Percentiles rank a stretch among this genome's conserved stretches.
Conservation (phyloP, 2,888 invertebrate genomes). For the Cyaniris semiargus region DNA sequence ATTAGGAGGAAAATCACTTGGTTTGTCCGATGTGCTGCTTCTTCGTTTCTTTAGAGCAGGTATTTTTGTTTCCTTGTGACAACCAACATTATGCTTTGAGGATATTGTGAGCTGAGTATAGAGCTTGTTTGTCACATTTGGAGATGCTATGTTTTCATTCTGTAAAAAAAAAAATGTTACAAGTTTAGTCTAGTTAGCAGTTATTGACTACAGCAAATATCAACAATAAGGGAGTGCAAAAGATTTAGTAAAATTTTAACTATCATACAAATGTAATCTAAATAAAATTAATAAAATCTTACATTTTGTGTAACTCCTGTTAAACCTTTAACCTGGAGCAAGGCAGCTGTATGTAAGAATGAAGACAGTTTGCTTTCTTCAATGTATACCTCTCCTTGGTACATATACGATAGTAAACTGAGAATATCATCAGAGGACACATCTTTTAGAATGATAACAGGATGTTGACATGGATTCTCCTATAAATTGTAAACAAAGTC, state of each 20-base stretch:
- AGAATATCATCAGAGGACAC: conserved; percentile 84
- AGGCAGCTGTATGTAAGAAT: conserved; percentile 84
- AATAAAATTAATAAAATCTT: conserved; percentile 32
- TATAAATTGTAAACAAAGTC: conserved; percentile 51
- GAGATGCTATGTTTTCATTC: conserved; percentile 68
- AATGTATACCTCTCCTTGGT: conserved; percentile 86
- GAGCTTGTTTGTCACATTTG: conserved; percentile 68
- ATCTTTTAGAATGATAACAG: conserved; percentile 86
- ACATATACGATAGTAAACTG: conserved; percentile 85
- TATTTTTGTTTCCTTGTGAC: conserved; percentile 65
- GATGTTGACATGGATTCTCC: conserved; percentile 88
- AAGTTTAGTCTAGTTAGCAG: no score
- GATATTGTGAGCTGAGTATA: conserved; percentile 75
- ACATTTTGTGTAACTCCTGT: conserved; percentile 80
- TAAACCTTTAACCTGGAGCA: conserved; percentile 84
- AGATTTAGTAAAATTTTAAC: not conserved
- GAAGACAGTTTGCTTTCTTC: conserved; percentile 83
- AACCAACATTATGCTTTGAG: conserved; percentile 59
- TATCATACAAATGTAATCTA: not conserved
- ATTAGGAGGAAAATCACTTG: conserved; percentile 61
- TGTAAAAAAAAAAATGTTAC: conserved; percentile 48
- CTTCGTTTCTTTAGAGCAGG: conserved; percentile 71
- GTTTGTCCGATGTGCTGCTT: conserved; percentile 74
- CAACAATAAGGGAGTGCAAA: not conserved
- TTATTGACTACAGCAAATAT: not conserved